These are phyloP conservation scores for Harpalus rubripes DNA, from an alignment of 2,888 invertebrate genomes.

Conservation along the genomic window DNA sequence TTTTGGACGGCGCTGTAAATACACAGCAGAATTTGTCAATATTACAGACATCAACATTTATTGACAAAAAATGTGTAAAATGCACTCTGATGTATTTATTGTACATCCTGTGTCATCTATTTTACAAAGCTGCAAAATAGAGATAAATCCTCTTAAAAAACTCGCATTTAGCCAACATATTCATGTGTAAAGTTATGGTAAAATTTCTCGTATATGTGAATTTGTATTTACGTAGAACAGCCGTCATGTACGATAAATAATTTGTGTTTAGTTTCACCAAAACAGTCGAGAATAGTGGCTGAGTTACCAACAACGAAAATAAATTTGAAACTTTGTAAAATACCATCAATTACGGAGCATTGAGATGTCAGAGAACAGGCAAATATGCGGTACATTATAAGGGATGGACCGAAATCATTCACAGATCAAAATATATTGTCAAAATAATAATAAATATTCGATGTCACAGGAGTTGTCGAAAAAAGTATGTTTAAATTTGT, in stretches of 20 bases:
- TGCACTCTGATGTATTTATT: neutral
- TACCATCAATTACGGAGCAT: conserved; percentile 46
- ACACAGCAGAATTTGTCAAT: neutral
- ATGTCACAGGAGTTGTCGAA: too few relatives aligned
- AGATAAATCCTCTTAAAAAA: neutral
- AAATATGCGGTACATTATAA: neutral
- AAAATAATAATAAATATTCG: too few relatives aligned
- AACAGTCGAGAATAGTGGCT: conserved; percentile 31
- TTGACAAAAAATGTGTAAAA: neutral
- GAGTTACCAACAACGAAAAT: conserved; percentile 40
- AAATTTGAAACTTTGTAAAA: conserved; percentile 53
- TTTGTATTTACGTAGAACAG: conserved; percentile 26
- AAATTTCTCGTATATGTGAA: conserved; percentile 19
- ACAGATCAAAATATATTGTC: neutral
- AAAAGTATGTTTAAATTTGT: too few relatives aligned
- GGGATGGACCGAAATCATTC: neutral
- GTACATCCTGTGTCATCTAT: neutral
- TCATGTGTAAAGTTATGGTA: conserved; percentile 15
- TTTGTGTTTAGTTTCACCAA: conserved; percentile 21
- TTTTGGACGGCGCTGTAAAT: neutral
- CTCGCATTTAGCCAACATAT: neutral
- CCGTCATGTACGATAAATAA: conserved; percentile 40
- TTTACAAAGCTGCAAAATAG: neutral
- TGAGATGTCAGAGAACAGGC: conserved; percentile 20
- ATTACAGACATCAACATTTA: neutral